phyloP scores from a whole-genome alignment of 2,888 invertebrate genomes.

The Himalopsyche japonica region DNA sequence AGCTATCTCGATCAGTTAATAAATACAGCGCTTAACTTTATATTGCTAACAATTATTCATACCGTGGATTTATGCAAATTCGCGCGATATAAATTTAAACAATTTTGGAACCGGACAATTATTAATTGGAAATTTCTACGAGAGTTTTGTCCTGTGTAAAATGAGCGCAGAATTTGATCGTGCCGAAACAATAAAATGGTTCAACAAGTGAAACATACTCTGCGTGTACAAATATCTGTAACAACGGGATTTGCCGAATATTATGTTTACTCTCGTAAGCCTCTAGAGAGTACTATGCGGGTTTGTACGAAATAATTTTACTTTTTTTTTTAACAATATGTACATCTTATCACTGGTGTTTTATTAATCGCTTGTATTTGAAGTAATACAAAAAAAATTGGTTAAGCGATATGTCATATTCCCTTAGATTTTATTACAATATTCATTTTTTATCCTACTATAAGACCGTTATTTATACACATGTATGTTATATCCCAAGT shows the following conservation, averaged over 20 bases:
- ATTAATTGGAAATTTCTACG: neutral
- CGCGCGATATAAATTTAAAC: neutral
- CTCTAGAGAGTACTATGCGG: neutral
- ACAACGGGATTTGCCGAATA: neutral
- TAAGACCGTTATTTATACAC: too few relatives aligned
- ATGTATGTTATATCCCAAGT: too few relatives aligned
- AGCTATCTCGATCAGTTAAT: neutral
- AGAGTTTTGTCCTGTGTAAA: neutral
- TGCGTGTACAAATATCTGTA: neutral
- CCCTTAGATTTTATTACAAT: neutral
- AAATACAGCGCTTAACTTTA: neutral
- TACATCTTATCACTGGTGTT: neutral
- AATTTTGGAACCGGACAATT: neutral
- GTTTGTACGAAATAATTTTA: neutral
- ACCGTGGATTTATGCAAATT: neutral
- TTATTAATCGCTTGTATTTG: neutral
- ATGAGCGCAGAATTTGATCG: neutral
- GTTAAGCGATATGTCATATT: neutral
- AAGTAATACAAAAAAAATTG: too few relatives aligned
- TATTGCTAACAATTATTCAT: neutral
- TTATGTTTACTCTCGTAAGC: neutral
- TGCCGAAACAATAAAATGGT: neutral
- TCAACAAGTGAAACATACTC: neutral
- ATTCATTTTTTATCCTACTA: too few relatives aligned
- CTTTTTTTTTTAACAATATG: neutral